Evolutionary conservation across 2,113 vertebrate genomes (phyloP), one percentile per base, ranked within the genome.

Genomic region (Sinocyclocheilus grahami): DNA sequence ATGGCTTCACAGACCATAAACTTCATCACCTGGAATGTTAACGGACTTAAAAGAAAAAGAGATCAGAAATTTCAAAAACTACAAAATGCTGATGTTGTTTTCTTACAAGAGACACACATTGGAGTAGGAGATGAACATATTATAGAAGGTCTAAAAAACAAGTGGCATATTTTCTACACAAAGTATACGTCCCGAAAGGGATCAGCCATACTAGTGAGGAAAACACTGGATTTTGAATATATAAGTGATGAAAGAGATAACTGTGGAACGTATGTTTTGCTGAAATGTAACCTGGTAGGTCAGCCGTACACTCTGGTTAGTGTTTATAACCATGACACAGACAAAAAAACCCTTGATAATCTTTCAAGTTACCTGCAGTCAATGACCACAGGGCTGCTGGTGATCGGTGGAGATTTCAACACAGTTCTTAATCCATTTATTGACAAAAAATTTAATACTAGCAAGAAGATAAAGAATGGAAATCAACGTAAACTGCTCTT

Each of bases 241-340:
- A 24, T 75, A 51, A 84, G 69, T 75, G 48, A 24, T 42, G 82
- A 62, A n/a, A 84, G 46, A 12, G 69, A 84, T 33, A 37, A 24
- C 16, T 53, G 37, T 60, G 69, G 69, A 75, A 7, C 48, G 10
- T 84, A 84, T 60, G 51, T 75, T 75, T 69, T 84, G 22, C 39
- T 84, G 10, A 75, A 84, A 60, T 84, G 82, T 46, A 84, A 58
- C 18, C 55, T 84, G 37, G 1, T 18, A 3, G 69, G 22, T 84
- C 51, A 84, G n/a, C 53, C 3, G 1, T 84, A 84, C 53, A 75
- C 82, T 24, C 53, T 84, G n/a, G 82, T 84, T 5, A 75, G 33
- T 42, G 71, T 75, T 53, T 83, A 83, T 24, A 83, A 74, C 67
- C 82, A 83, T 55, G 67, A 83, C 2, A 74, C 30, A 30, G 65